Evolutionary conservation across 2,797 vertebrate species (phyloP), one percentile per base, ranked within the genome.

Genomic region (Tadarida brasiliensis): DNA sequence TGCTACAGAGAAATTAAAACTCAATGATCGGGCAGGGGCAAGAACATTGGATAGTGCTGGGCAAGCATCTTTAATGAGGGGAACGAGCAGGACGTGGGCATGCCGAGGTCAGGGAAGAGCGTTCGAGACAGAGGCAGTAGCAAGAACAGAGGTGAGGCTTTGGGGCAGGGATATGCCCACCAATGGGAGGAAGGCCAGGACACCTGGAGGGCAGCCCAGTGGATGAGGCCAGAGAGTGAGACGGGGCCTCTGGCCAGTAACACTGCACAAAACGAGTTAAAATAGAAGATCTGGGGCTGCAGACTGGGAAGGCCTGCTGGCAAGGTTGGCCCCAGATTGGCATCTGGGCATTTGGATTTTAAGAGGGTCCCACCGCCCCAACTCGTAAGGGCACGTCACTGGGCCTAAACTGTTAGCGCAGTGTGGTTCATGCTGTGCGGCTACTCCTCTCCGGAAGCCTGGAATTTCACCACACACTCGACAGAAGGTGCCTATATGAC

Each of bases 141-240:
- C 4, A 17, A 61, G 82, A 8, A 26, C 44, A 67, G 19, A 82
- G 44, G 24, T 0, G 33, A 49, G 26, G 24, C n/a, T 86, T 49
- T 22, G 44, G 3, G 10, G 3, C 1, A 33, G 14, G 19, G 26
- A 30, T 24, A 1, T 0, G 20, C 4, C 4, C 4, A 2, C 1
- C 1, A n/a, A 49, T 5, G 4, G 33, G 17, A 59, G n/a, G 33
- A 28, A 76, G 3, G 2, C 44, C 12, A 10, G 17, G 35, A n/a
- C 1, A 0, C 16, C n/a, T 22, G 12, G 33, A 8, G 3, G 11
- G 12, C 10, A 57, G 47, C 63, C 28, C 4, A 4, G 19, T 1
- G 8, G 19, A 7, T 0, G 16, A 87, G 20, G 20, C 30, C 59
- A 24, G 59, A 80, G 63, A 30, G 35, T 30, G 7, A 33, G 17